phyloP scores from a whole-genome alignment of 35 echinoderm and acorn worm species.

The Heliocidaris tuberculata region DNA sequence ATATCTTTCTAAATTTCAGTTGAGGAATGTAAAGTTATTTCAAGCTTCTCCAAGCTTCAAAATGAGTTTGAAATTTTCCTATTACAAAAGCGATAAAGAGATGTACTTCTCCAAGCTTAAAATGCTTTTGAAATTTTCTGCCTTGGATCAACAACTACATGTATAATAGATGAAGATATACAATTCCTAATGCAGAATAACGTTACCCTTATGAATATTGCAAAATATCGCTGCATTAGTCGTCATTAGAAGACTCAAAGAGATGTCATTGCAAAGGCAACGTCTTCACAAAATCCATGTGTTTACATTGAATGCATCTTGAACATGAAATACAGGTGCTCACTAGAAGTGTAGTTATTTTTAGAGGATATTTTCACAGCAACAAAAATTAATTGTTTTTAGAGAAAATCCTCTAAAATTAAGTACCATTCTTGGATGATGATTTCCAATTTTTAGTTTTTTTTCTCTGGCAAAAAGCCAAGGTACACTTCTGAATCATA shows the following conservation, averaged over 20 bases:
- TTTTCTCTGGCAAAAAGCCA: too few relatives aligned
- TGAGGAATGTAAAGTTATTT: background rate
- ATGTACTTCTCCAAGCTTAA: background rate
- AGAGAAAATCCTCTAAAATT: too few relatives aligned
- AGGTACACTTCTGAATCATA: too few relatives aligned
- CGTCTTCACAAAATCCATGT: background rate
- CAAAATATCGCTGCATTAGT: background rate
- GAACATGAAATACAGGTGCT: background rate
- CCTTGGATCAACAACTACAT: background rate
- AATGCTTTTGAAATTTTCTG: background rate
- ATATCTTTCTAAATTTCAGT: background rate
- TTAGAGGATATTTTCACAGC: background rate
- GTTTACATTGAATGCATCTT: background rate
- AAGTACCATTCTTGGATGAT: too few relatives aligned
- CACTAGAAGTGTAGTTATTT: background rate
- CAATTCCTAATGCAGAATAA: background rate
- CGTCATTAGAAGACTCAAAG: background rate
- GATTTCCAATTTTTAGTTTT: too few relatives aligned
- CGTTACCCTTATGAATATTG: background rate
- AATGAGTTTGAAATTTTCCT: background rate
- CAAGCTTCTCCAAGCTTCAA: background rate
- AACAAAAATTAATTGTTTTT: too few relatives aligned
- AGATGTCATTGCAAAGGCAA: background rate
- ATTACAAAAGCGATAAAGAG: background rate
- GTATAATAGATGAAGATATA: background rate